Base-by-base conservation (phyloP, 2,113 vertebrate species). In the Burhinus bistriatus region DNA sequence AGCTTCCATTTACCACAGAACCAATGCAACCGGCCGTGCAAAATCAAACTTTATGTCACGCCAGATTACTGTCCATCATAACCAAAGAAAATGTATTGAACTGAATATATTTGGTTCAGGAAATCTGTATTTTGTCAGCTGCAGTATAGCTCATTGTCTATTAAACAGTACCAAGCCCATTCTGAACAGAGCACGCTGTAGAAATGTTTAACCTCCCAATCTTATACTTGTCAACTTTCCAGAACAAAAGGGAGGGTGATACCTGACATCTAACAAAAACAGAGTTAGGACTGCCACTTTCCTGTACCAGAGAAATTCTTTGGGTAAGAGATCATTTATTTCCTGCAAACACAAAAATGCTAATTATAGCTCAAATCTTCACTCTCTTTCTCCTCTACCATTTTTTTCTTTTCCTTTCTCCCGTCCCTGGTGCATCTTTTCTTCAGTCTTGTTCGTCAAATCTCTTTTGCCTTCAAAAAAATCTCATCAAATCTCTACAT, bases 61-160 rank as follows among this genome's bases (percentile, higher is more conserved):
- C 93, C 95, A 91, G 89, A 94, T 97, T 97, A 96, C 94, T 90
- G 96, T 92, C 93, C 94, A 96, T 96, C 94, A 93, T 42, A 75
- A 94, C 79, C 58, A 81, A 90, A 83, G 84, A 97, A 97, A 95
- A 88, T 79, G 34, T 62, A 95, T 68, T 90, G 76, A 88, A 92
- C 72, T 76, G 88, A 91, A 72, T 92, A 83, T 51, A 87, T 95
- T 97, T 95, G 86, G 80, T 69, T 95, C 90, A 90, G 94, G 82
- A 97, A 97, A 97, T 88, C 79, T 95, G 86, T 96, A 83, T 97
- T 97, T 83, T 96, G 95, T 96, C 96, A 95, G 78, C 89, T 95
- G 90, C 69, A 78, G 66, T 94, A 94, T 61, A 97, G 84, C 90
- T 90, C 79, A 86, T 90, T 97, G 87, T 94, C 92, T 62, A 29